phyloP scores from a whole-genome alignment of 2,113 vertebrate genomes.

The Trogon surrucura region DNA sequence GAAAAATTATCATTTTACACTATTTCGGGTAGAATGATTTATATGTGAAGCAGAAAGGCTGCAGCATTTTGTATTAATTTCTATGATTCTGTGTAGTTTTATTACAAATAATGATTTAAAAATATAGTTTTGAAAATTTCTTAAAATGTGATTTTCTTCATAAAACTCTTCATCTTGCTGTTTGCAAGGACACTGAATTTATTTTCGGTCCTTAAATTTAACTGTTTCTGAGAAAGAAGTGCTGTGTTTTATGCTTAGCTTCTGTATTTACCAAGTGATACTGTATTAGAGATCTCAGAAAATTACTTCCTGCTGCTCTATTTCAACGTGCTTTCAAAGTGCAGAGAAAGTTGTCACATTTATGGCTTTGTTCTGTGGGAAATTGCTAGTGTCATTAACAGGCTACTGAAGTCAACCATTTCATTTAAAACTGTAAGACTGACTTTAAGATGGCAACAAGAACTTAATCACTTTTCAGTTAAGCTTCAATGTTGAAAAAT shows the following conservation, averaged over 20 bases:
- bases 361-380: conserved; percentile 12
- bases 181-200: neutral
- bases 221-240: neutral
- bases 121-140: neutral
- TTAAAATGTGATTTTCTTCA: neutral
- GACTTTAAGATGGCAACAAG: neutral
- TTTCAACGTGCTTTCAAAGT: conserved; percentile 31
- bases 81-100: neutral
- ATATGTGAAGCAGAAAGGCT: neutral
- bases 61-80: neutral
- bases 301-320: neutral
- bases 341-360: neutral
- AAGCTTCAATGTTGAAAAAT: neutral
- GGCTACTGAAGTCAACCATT: neutral
- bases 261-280: neutral
- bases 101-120: neutral
- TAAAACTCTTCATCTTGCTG: neutral
- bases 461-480: neutral
- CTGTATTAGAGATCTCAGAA: neutral
- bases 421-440: conserved; percentile 8
- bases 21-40: neutral
- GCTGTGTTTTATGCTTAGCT: neutral
- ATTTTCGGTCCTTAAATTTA: neutral
- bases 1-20: neutral
- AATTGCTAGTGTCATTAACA: conserved; percentile 8